Evolutionary conservation across 2,797 vertebrate species (phyloP).

Genomic region (Microcaecilia unicolor): DNA sequence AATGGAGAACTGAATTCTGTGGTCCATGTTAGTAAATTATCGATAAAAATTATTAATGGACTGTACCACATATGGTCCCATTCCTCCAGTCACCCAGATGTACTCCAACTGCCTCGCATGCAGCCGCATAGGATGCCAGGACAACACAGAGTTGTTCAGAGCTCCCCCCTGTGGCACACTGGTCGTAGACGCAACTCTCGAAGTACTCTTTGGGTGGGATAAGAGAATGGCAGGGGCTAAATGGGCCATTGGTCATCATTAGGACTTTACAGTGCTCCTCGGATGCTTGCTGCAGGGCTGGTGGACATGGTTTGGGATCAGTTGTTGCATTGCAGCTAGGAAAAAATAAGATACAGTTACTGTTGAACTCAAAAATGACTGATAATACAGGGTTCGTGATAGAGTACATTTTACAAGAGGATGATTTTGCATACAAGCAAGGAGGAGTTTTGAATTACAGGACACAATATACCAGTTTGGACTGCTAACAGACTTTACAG

Average conservation of each 20-base stretch:
- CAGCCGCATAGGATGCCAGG: slow-evolving; percentile 63
- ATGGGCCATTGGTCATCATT: background rate
- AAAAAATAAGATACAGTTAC: no score
- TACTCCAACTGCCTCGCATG: slow-evolving; percentile 59
- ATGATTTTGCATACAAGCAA: no score
- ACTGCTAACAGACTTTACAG: no score
- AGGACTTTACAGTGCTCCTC: slow-evolving; percentile 17
- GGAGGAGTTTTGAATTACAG: no score
- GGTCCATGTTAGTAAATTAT: no score
- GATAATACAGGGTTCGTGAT: no score
- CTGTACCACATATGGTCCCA: slow-evolving; percentile 60
- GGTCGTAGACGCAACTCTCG: slow-evolving; percentile 73
- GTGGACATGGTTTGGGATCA: slow-evolving; percentile 10
- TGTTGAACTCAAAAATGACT: no score
- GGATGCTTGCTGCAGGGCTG: slow-evolving; percentile 9
- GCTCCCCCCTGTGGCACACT: slow-evolving; percentile 62
- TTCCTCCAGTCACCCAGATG: slow-evolving; percentile 54
- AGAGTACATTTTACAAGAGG: no score
- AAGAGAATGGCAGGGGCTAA: slow-evolving; percentile 46
- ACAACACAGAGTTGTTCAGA: slow-evolving; percentile 65
- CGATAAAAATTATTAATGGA: no score
- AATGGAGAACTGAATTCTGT: no score
- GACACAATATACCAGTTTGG: no score
- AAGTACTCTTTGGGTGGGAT: slow-evolving; percentile 52
- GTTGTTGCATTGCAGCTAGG: slow-evolving; percentile 5